These are phyloP conservation scores for Notolabrus celidotus DNA, from an alignment of 2,797 vertebrate species.

Conservation along the genomic window DNA sequence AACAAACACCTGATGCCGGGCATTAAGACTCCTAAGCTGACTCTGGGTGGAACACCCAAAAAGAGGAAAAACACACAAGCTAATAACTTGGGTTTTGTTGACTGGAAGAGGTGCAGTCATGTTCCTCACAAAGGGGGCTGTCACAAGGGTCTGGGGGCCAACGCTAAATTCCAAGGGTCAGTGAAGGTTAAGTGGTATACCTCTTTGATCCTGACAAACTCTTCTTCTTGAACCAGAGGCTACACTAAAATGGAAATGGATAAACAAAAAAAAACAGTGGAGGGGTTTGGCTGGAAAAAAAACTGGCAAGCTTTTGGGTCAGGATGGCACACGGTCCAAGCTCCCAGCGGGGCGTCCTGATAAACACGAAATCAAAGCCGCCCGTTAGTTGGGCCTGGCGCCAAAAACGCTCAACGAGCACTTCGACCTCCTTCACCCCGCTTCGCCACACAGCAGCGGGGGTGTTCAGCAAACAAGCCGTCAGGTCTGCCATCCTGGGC, in stretches of 20 bases:
- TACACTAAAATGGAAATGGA: no score
- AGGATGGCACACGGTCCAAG: background rate
- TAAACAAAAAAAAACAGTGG: conserved; percentile 10
- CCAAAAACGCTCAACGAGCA: conserved; percentile 9
- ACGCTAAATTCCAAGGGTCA: conserved; percentile 23
- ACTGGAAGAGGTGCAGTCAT: conserved; percentile 1
- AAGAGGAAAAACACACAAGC: background rate
- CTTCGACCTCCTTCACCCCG: conserved; percentile 53
- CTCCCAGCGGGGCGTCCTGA: conserved; percentile 19
- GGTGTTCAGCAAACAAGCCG: conserved; percentile 59
- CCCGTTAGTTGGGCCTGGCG: background rate
- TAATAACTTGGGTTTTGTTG: conserved; percentile 10
- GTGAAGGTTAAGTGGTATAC: background rate
- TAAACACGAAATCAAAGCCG: conserved; percentile 44
- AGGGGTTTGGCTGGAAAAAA: conserved; percentile 27
- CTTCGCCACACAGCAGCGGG: conserved; percentile 8
- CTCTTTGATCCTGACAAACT: conserved; percentile 23
- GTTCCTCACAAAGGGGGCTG: background rate
- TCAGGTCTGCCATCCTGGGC: conserved; percentile 10
- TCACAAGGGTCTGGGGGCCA: conserved; percentile 20
- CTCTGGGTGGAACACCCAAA: background rate
- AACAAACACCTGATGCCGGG: conserved; percentile 55
- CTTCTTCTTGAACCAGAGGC: no score
- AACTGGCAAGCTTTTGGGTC: conserved; percentile 36
- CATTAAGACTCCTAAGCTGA: conserved; percentile 9